Percentiles rank a stretch among this genome's conserved stretches.
These are phyloP conservation scores for Lysandra bellargus DNA, from an alignment of 2,888 invertebrate species.

Conservation along the genomic window DNA sequence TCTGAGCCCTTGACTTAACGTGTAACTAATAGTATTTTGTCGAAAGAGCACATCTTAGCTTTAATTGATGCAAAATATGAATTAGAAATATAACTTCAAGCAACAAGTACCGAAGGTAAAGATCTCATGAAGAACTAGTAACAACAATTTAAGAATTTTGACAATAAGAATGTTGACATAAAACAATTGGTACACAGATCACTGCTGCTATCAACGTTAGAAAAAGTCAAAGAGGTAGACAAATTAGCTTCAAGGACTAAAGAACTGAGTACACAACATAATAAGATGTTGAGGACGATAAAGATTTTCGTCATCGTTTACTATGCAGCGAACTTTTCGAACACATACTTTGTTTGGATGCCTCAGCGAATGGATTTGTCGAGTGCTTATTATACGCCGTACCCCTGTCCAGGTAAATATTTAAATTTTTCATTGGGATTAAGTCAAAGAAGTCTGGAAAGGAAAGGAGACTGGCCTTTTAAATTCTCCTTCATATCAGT, in stretches of 20 bases:
- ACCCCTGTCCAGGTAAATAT: slow-evolving; percentile 25
- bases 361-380: slow-evolving; percentile 27
- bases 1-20: too few species aligned
- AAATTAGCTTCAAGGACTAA: background rate
- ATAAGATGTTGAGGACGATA: slow-evolving; percentile 6
- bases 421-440: background rate
- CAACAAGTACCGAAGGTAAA: too few species aligned
- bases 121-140: too few species aligned
- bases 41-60: too few species aligned
- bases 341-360: background rate
- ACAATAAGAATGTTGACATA: too few species aligned
- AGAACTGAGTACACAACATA: background rate
- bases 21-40: background rate
- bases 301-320: slow-evolving; percentile 14
- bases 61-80: too few species aligned
- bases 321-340: background rate
- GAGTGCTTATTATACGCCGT: slow-evolving; percentile 2
- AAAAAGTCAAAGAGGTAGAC: slow-evolving; percentile 22
- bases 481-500: too few species aligned
- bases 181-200: background rate
- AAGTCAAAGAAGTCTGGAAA: background rate
- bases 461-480: too few species aligned
- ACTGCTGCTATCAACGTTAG: slow-evolving; percentile 2
- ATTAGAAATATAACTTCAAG: too few species aligned
- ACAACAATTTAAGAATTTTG: too few species aligned